phyloP scores from a whole-genome alignment of 2,113 vertebrate genomes.

The Athene noctua region DNA sequence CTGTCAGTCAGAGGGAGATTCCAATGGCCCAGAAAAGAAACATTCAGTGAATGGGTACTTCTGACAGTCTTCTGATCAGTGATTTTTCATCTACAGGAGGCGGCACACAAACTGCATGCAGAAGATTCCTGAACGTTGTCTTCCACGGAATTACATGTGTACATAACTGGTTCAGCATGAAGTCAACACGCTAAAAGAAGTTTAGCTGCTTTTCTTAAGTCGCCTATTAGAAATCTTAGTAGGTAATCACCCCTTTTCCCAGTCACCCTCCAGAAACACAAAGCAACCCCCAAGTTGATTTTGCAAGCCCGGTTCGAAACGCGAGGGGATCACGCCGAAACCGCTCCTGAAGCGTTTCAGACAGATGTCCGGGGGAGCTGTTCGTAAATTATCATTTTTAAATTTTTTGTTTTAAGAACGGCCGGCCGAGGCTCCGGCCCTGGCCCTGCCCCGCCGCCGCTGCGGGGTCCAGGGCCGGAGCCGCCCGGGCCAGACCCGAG shows the following conservation, averaged over 20 bases:
- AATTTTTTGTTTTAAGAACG: background rate
- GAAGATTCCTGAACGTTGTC: conserved; percentile 36
- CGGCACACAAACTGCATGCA: background rate
- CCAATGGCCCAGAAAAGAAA: background rate
- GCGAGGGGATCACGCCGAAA: background rate
- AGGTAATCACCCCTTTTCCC: background rate
- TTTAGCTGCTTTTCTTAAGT: background rate
- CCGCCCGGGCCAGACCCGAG: background rate
- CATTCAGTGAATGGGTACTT: background rate
- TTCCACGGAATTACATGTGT: background rate
- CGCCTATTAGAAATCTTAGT: background rate
- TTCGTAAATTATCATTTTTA: background rate
- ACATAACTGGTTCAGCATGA: background rate
- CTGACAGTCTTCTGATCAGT: background rate
- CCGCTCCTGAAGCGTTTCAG: background rate
- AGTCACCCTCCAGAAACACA: background rate
- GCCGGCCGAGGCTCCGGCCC: background rate
- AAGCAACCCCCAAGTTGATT: background rate
- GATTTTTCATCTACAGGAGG: conserved; percentile 6
- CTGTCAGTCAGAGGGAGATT: background rate
- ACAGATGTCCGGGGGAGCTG: background rate
- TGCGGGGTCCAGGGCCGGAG: too few relatives aligned
- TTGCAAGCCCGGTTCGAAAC: background rate
- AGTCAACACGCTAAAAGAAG: background rate
- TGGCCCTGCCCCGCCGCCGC: background rate